Evolutionary conservation across 2,888 invertebrate species (phyloP).

Genomic region (Alloscopus bannaensis): DNA sequence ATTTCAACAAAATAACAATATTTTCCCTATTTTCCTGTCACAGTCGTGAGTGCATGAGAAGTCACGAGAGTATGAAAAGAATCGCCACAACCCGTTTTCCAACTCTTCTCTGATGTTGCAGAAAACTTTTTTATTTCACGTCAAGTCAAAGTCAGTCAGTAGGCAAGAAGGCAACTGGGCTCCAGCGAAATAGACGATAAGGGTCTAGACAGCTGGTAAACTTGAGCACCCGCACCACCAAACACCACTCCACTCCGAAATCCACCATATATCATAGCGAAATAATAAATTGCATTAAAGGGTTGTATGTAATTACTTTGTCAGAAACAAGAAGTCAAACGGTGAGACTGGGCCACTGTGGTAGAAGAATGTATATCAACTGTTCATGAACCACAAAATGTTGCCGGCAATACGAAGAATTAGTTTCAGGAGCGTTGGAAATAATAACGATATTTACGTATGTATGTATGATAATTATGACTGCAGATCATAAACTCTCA

Average conservation of each 20-base stretch:
- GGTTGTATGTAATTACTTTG: conserved; percentile 57
- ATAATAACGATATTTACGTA: too few relatives aligned
- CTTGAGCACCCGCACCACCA: conserved; percentile 25
- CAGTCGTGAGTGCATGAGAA: conserved; percentile 52
- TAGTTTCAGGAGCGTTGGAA: too few relatives aligned
- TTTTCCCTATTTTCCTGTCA: conserved; percentile 30
- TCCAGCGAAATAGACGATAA: conserved; percentile 10
- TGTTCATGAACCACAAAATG: conserved; percentile 20
- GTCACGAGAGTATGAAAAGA: conserved; percentile 44
- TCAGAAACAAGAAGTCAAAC: conserved; percentile 50
- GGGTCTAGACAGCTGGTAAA: background rate
- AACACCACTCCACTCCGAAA: conserved; percentile 31
- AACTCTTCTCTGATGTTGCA: conserved; percentile 33
- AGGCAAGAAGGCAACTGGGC: conserved; percentile 13
- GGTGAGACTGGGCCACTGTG: background rate
- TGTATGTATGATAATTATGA: conserved; percentile 48
- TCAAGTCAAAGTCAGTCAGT: conserved; percentile 45
- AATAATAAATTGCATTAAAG: conserved; percentile 50
- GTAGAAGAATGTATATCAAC: background rate
- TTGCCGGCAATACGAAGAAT: conserved; percentile 49
- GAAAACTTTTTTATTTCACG: conserved; percentile 20
- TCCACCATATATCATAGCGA: conserved; percentile 28
- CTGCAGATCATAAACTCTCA: conserved; percentile 16
- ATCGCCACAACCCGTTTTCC: conserved; percentile 60
- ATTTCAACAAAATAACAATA: conserved; percentile 25